Percentiles rank a stretch among this genome's conserved stretches.
These are phyloP conservation scores for Amblyraja radiata DNA, from an alignment of 2,797 vertebrate genomes.

Conservation along the genomic window DNA sequence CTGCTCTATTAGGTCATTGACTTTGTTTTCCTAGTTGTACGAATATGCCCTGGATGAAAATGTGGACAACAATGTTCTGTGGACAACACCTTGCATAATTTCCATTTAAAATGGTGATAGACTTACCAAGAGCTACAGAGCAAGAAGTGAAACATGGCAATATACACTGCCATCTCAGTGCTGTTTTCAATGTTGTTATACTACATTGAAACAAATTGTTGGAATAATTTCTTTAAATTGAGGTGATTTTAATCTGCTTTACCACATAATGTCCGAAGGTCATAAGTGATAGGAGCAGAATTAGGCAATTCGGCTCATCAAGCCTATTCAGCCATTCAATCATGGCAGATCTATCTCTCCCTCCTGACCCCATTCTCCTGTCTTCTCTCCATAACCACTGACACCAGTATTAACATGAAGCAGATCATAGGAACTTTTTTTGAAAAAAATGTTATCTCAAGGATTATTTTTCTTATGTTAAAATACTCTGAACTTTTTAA, in stretches of 20 bases:
- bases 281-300: no score
- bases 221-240: neutral
- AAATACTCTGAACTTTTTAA: neutral
- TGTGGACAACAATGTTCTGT: neutral
- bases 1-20: neutral
- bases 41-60: neutral
- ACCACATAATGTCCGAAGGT: no score
- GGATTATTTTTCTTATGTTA: neutral
- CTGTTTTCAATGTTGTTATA: neutral
- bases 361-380: no score
- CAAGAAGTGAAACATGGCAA: neutral
- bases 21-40: neutral
- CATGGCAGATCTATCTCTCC: no score
- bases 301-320: no score
- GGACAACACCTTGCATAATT: neutral
- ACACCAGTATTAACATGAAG: neutral
- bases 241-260: neutral
- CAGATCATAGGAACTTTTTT: neutral
- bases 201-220: neutral
- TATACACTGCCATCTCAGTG: neutral
- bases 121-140: neutral
- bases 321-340: no score
- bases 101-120: neutral
- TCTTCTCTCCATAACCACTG: no score
- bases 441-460: neutral